Evolutionary conservation across 2,797 vertebrate species (phyloP).

Genomic region (Cryptoprocta ferox): DNA sequence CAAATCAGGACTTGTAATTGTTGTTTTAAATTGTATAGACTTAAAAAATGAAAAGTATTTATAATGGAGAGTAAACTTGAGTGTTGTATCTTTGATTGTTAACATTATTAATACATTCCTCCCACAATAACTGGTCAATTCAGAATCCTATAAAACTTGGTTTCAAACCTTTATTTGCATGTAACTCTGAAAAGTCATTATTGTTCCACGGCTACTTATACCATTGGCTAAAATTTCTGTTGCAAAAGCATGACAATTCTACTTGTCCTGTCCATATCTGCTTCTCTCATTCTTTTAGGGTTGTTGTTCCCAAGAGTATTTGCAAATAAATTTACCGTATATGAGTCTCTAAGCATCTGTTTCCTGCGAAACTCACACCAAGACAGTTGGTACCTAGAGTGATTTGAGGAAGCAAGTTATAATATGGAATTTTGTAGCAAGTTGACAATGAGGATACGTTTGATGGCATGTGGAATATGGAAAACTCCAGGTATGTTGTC

Average conservation of each 20-base stretch:
- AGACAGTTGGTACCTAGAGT: not conserved
- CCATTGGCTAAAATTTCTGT: not conserved
- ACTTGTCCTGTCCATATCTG: not conserved
- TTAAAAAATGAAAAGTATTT: not conserved
- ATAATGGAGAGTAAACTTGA: not conserved
- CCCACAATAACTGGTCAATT: not conserved
- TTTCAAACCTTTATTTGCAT: not conserved
- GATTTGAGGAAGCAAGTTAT: not conserved
- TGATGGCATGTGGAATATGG: not conserved
- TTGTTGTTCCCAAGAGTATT: not conserved
- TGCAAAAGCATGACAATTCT: not conserved
- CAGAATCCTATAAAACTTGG: not conserved
- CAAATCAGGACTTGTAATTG: not conserved
- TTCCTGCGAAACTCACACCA: not conserved
- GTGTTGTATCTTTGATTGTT: not conserved
- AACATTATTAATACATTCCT: not conserved
- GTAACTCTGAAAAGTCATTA: not conserved
- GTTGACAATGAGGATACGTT: not conserved
- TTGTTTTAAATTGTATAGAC: not conserved
- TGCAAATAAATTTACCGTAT: not conserved
- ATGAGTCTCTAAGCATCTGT: not conserved
- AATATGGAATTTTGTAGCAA: not conserved
- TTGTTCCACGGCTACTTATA: not conserved
- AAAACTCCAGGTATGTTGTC: not conserved
- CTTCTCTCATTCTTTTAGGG: not conserved